Conservation (phyloP, 2,888 invertebrate species). For the Empis livida region DNA sequence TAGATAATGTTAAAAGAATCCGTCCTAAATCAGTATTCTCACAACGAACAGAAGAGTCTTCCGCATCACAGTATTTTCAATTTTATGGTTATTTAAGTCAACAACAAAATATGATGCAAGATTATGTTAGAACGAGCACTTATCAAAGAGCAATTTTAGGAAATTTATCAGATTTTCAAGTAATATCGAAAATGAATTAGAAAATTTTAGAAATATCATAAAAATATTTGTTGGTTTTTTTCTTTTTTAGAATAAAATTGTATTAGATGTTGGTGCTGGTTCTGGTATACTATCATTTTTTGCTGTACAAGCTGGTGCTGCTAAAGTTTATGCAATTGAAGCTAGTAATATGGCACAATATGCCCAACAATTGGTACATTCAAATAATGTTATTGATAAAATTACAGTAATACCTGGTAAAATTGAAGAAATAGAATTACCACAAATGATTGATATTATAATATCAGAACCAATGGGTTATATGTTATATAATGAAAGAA, state of each 20-base stretch:
- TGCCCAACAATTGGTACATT: conserved; percentile 77
- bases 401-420: conserved; percentile 93
- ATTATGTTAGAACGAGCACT: conserved; percentile 95
- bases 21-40: conserved; percentile 71
- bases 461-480: conserved; percentile 99
- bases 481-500: conserved; percentile 97
- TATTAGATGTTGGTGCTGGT: conserved; percentile 96
- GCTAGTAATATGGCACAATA: conserved; percentile 98
- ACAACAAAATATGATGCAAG: conserved; percentile 99
- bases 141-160: conserved; percentile 94
- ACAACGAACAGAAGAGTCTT: conserved; percentile 93
- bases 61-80: conserved; percentile 98
- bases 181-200: conserved; percentile 10
- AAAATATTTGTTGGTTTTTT: no score
- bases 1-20: conserved; percentile 33
- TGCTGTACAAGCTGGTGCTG: conserved; percentile 94
- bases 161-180: conserved; percentile 81
- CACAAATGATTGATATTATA: conserved; percentile 91
- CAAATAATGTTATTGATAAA: conserved; percentile 77
- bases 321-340: conserved; percentile 96
- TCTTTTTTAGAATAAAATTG: conserved; percentile 78
- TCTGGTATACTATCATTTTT: conserved; percentile 98
- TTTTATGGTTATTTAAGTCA: conserved; percentile 98
- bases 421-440: conserved; percentile 94
- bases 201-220: no score